Conservation (phyloP, 1,140 invertebrate species). For the Spodoptera frugiperda region DNA sequence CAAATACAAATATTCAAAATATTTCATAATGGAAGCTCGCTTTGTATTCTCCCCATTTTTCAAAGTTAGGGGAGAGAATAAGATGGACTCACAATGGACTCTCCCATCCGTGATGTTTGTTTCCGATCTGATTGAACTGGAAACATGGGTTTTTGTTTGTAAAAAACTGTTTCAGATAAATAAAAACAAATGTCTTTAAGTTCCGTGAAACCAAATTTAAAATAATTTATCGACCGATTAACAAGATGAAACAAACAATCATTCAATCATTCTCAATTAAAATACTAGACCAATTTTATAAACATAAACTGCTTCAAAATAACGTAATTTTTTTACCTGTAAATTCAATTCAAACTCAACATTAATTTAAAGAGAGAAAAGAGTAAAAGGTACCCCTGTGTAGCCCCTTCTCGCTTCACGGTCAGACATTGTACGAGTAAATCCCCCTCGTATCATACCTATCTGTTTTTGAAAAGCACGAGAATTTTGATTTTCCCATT, state of each 20-base stretch:
- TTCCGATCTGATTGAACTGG: conserved; percentile 31
- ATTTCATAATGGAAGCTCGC: conserved; percentile 75
- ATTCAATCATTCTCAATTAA: no score
- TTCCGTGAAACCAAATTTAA: background rate
- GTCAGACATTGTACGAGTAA: conserved; percentile 53
- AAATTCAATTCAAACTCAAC: background rate
- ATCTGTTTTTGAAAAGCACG: conserved; percentile 69
- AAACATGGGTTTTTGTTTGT: conserved; percentile 17
- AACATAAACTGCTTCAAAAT: no score
- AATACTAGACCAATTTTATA: no score
- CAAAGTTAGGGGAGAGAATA: conserved; percentile 44
- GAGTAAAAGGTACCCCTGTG: background rate
- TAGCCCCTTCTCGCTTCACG: conserved; percentile 41
- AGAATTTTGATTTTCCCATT: conserved; percentile 78
- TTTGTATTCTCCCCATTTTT: conserved; percentile 65
- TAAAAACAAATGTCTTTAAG: background rate
- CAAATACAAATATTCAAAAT: conserved; percentile 79
- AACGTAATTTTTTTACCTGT: background rate
- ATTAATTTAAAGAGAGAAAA: background rate
- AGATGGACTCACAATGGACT: conserved; percentile 42
- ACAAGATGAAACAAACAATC: no score
- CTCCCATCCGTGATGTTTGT: conserved; percentile 20
- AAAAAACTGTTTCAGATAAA: background rate
- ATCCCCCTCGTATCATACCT: conserved; percentile 54
- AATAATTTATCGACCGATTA: no score